phyloP scores from a whole-genome alignment of 2,797 vertebrate species.

The Emys orbicularis region DNA sequence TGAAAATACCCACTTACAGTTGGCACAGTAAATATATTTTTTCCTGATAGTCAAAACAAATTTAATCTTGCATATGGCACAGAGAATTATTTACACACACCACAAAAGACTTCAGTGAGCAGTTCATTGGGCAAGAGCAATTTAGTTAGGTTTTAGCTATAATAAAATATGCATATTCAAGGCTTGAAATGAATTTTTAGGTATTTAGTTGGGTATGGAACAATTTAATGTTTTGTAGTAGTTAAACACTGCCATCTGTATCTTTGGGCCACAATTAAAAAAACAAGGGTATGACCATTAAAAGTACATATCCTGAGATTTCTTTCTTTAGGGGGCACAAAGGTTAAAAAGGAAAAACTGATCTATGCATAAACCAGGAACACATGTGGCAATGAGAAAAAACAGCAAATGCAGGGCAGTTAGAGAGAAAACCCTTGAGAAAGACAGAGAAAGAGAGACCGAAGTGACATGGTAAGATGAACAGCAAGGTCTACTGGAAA shows the following conservation, averaged over 20 bases:
- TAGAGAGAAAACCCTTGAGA: background rate
- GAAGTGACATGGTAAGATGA: background rate
- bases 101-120: background rate
- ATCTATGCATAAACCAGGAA: slow-evolving; percentile 61
- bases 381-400: slow-evolving; percentile 68
- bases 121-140: slow-evolving; percentile 23
- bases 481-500: slow-evolving; percentile 40
- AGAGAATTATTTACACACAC: slow-evolving; percentile 44
- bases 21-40: slow-evolving; percentile 67
- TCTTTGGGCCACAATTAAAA: slow-evolving; percentile 68
- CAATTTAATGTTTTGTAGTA: slow-evolving; percentile 68
- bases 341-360: slow-evolving; percentile 69
- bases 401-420: slow-evolving; percentile 64
- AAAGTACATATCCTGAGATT: slow-evolving; percentile 61
- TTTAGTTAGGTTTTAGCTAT: slow-evolving; percentile 23
- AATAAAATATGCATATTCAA: slow-evolving; percentile 12
- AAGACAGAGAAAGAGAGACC: background rate
- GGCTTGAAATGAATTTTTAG: slow-evolving; percentile 40
- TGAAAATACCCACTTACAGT: slow-evolving; percentile 52
- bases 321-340: slow-evolving; percentile 69
- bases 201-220: slow-evolving; percentile 68
- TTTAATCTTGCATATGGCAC: slow-evolving; percentile 16
- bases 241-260: slow-evolving; percentile 73
- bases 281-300: slow-evolving; percentile 69
- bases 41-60: slow-evolving; percentile 51